A percentile compares a stretch with the other conserved stretches of the same genome.
These are phyloP conservation scores for Picathartes gymnocephalus DNA, from an alignment of 2,113 vertebrate genomes.

Conservation along the genomic window DNA sequence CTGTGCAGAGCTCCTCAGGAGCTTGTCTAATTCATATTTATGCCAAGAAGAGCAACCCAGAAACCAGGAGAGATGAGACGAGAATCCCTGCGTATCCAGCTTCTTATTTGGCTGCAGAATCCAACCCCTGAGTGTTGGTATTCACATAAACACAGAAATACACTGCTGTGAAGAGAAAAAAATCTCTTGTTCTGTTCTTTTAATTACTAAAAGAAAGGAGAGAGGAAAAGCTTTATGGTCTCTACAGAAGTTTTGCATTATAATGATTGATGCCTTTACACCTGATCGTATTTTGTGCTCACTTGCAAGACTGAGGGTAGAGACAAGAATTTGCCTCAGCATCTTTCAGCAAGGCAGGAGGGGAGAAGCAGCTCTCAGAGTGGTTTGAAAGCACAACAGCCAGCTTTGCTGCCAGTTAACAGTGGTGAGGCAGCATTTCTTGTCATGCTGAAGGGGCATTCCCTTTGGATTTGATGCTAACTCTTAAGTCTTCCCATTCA, in stretches of 20 bases:
- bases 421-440: neutral
- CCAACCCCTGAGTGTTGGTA: neutral
- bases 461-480: neutral
- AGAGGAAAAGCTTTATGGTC: neutral
- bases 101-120: neutral
- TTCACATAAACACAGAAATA: neutral
- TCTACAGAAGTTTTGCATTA: neutral
- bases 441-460: neutral
- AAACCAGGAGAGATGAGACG: neutral
- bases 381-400: neutral
- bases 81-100: neutral
- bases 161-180: neutral
- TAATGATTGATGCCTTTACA: neutral
- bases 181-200: neutral
- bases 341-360: neutral
- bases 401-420: neutral
- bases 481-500: neutral
- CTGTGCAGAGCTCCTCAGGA: neutral
- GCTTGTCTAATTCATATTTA: neutral
- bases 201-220: neutral
- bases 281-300: neutral
- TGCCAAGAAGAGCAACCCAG: neutral
- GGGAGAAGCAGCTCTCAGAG: neutral
- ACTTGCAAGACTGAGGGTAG: neutral
- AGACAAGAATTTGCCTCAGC: neutral